Conservation (phyloP, 2,888 invertebrate genomes). For the Melinopterus prodromus region DNA sequence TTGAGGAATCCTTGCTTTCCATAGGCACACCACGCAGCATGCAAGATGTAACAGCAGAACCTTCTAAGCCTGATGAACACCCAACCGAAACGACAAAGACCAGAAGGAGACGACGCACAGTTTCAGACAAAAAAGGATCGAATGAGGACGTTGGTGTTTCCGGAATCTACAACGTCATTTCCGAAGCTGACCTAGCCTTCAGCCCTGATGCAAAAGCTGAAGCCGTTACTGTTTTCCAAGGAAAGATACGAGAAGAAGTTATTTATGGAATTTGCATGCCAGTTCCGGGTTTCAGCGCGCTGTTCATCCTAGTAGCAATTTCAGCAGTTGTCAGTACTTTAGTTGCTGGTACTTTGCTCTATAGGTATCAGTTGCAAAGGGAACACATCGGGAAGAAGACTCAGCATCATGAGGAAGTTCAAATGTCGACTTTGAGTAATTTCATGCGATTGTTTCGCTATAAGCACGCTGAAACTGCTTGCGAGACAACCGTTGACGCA, state of each 20-base stretch:
- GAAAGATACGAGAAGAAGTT: constrained; percentile 86
- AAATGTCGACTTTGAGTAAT: constrained; percentile 72
- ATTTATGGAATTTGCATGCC: constrained; percentile 93
- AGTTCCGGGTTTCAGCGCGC: constrained; percentile 86
- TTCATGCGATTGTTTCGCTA: constrained; percentile 76
- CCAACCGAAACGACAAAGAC: constrained; percentile 14
- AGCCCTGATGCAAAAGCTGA: constrained; percentile 82
- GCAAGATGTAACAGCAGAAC: constrained; percentile 47
- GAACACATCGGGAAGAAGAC: constrained; percentile 65
- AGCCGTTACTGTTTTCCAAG: constrained; percentile 87
- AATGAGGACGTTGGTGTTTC: constrained; percentile 91
- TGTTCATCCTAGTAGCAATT: constrained; percentile 87
- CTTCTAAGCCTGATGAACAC: constrained; percentile 33
- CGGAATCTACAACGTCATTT: constrained; percentile 87
- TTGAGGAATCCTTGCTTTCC: constrained; percentile 65
- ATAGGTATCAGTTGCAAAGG: constrained; percentile 79
- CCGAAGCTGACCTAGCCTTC: constrained; percentile 90
- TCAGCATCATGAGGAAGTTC: constrained; percentile 63
- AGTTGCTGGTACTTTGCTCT: constrained; percentile 84
- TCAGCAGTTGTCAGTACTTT: constrained; percentile 88
- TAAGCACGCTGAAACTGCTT: constrained; percentile 25
- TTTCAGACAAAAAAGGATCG: constrained; percentile 76
- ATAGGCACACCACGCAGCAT: constrained; percentile 65
- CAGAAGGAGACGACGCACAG: constrained; percentile 67
- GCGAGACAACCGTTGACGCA: constrained; percentile 42